These are phyloP conservation scores for Lethrus apterus DNA, from an alignment of 1,140 invertebrate genomes.

Conservation along the genomic window DNA sequence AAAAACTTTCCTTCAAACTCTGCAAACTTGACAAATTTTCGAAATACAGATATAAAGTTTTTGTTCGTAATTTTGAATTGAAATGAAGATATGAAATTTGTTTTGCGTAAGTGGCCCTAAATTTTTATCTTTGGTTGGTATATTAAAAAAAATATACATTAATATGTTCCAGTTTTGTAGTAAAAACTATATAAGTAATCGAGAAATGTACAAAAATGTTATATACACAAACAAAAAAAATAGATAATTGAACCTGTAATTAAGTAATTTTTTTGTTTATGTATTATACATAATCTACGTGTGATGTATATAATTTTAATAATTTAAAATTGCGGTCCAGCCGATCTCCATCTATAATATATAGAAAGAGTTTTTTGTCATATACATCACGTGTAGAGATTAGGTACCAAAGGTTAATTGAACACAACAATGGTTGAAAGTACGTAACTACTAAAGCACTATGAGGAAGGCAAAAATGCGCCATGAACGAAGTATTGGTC, in stretches of 20 bases:
- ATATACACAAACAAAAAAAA: constrained; percentile 35
- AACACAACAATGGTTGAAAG: constrained; percentile 40
- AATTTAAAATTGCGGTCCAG: constrained; percentile 14
- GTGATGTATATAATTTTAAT: constrained; percentile 36
- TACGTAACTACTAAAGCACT: constrained; percentile 20
- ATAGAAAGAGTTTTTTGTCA: constrained; percentile 22
- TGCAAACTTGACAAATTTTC: not conserved
- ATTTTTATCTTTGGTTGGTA: constrained; percentile 42
- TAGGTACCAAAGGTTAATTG: constrained; percentile 38
- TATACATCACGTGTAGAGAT: constrained; percentile 37
- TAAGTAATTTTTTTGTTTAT: constrained; percentile 14
- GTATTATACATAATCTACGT: constrained; percentile 31
- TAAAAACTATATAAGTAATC: constrained; percentile 37
- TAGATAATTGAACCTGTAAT: constrained; percentile 11
- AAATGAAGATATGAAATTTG: constrained; percentile 1
- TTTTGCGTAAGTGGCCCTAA: constrained; percentile 25
- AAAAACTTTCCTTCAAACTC: constrained; percentile 2
- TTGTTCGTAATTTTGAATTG: not conserved
- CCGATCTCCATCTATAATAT: constrained; percentile 8
- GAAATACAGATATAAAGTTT: not conserved
- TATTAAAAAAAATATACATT: constrained; percentile 41
- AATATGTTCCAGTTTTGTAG: constrained; percentile 38
- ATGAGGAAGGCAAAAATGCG: constrained; percentile 19
- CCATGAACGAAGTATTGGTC: no score
- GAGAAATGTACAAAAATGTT: constrained; percentile 32